phyloP scores from a whole-genome alignment of 2,113 vertebrate genomes.

The Megaleporinus macrocephalus region DNA sequence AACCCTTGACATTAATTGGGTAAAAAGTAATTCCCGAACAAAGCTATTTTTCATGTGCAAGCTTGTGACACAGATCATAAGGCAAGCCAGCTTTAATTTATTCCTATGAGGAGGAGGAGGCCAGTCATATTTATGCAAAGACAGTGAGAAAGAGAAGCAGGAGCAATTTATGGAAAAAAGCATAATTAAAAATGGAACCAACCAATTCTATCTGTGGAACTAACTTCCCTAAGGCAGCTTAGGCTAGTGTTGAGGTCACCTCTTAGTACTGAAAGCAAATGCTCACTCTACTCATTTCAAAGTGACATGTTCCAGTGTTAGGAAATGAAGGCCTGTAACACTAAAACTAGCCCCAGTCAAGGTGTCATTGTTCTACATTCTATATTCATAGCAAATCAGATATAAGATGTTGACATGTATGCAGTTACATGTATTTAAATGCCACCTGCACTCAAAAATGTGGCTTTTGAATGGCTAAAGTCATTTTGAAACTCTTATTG shows the following conservation, averaged over 20 bases:
- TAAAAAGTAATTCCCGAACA: not conserved
- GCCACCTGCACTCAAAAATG: no score
- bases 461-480: no score
- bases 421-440: no score
- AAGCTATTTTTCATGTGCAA: not conserved
- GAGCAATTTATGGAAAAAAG: conserved; percentile 9
- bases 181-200: not conserved
- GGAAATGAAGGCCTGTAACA: no score
- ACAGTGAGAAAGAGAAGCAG: not conserved
- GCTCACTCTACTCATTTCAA: no score
- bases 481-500: no score
- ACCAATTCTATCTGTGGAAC: conserved; percentile 10
- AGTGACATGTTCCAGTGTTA: no score
- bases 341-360: no score
- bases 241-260: not conserved
- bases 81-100: conserved; percentile 29
- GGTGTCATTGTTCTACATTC: no score
- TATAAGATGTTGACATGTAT: no score
- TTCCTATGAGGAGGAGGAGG: conserved; percentile 25
- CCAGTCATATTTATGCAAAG: conserved; percentile 14
- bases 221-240: not conserved
- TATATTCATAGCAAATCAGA: no score
- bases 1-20: conserved; percentile 22
- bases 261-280: not conserved
- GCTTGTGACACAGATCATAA: conserved; percentile 12